Percentiles rank a stretch among this genome's conserved stretches.
Evolutionary conservation across 2,797 vertebrate genomes (phyloP).

Genomic region (Salmo trutta): DNA sequence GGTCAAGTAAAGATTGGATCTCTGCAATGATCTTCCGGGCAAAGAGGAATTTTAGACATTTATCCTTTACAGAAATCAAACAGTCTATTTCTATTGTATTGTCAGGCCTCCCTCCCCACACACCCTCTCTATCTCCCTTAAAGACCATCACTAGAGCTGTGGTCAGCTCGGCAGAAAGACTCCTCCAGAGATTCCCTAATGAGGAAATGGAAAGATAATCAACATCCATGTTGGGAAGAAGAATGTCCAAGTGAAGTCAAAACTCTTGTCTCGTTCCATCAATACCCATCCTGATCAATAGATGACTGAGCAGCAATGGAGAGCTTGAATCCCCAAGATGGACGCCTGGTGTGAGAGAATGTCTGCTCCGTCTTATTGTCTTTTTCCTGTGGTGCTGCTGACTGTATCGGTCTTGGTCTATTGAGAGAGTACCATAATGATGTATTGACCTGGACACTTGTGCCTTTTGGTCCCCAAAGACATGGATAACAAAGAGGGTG

Average conservation of each 20-base stretch:
- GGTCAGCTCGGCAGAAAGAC: neutral
- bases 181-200: conserved; percentile 18
- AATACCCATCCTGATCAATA: conserved; percentile 39
- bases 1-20: neutral
- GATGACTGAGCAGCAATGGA: conserved; percentile 18
- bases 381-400: neutral
- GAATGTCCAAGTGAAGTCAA: conserved; percentile 46
- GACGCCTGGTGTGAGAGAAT: neutral
- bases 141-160: neutral
- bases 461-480: conserved; percentile 41
- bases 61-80: neutral
- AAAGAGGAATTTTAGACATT: neutral
- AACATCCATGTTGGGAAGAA: conserved; percentile 30
- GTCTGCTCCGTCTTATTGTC: neutral
- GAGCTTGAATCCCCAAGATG: neutral
- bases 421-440: conserved; percentile 40
- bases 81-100: neutral
- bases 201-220: conserved; percentile 20
- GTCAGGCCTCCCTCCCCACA: neutral
- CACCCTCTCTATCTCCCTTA: neutral
- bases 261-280: conserved; percentile 41
- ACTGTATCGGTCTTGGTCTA: neutral
- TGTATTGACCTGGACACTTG: conserved; percentile 43
- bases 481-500: conserved; percentile 25
- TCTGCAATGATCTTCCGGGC: neutral